Evolutionary conservation across 2,113 vertebrate genomes (phyloP), one percentile per base, ranked within the genome.

Genomic region (Dasyurus viverrinus): DNA sequence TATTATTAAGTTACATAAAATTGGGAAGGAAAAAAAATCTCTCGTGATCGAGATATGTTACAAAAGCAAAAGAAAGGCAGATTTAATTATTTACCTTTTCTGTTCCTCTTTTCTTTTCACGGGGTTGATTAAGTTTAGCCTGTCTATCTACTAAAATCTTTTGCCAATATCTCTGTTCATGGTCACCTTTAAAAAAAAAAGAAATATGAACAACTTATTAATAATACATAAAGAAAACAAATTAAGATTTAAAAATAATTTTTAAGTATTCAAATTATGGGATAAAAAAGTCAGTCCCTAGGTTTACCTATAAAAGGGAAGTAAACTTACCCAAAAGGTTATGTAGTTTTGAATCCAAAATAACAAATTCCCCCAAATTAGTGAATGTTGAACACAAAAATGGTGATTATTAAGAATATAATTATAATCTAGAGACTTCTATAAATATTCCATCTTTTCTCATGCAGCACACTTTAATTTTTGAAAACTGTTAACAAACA

Each of bases 81-180:
- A 10, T 27, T n/a, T 22, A 5, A 89, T 46, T 0, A 16, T 24
- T 98, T 98, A 99, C 99, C 99, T 99, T 99, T 96, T 99, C 99
- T 23, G 99, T 99, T 3, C 99, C 99, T 22, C 99, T 96, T 94
- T 99, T 99, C 98, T 99, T 99, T 76, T 99, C 99, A 90, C 99
- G 98, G 42, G 99, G 99, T 48, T 99, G 99, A 97, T 99, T 99
- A 48, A 99, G 98, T 95, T 99, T 99, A 92, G 99, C 99, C 94
- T 99, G 99, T 55, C 99, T 99, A 98, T 99, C 99, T 93, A 99
- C 99, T 48, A 99, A 97, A 96, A 99, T 99, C 98, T 99, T 99
- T 98, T 99, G 99, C 99, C 99, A 99, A 95, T 99, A 99, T 95
- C 99, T 98, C 60, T 99, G 99, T 6, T 99, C 99, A 1, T 99